phyloP scores from a whole-genome alignment of 2,113 vertebrate species.

The Tychaedon coryphoeus region DNA sequence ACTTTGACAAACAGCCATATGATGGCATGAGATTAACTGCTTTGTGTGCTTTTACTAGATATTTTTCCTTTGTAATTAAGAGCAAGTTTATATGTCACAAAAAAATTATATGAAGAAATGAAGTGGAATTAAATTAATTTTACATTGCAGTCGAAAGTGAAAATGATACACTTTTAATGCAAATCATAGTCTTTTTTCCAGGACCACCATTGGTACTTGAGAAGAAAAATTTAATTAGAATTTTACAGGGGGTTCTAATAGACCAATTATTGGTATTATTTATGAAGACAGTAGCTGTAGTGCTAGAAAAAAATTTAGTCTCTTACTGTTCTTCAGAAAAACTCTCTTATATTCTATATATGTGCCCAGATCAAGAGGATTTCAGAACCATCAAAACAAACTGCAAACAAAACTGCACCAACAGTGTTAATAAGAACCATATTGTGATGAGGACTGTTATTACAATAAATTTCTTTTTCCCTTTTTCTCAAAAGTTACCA shows the following conservation, averaged over 20 bases:
- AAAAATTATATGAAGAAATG: constrained; percentile 18
- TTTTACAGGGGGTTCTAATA: neutral
- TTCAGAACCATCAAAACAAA: neutral
- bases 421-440: neutral
- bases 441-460: neutral
- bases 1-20: constrained; percentile 2
- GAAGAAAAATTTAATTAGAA: constrained; percentile 5
- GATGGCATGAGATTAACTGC: constrained; percentile 1
- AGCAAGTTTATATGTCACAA: neutral
- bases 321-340: neutral
- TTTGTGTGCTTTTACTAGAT: neutral
- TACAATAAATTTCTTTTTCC: neutral
- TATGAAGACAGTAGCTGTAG: neutral
- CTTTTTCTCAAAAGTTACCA: neutral
- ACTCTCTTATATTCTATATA: neutral
- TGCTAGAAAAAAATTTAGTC: neutral
- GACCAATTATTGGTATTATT: neutral
- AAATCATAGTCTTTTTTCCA: neutral
- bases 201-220: neutral
- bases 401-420: neutral
- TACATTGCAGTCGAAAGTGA: neutral
- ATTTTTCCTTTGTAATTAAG: constrained; percentile 36
- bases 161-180: neutral
- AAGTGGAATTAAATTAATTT: constrained; percentile 15
- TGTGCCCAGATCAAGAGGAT: neutral